A percentile compares a stretch with the other conserved stretches of the same genome.
phyloP scores from a whole-genome alignment of 2,113 vertebrate species.

The Etheostoma cragini region DNA sequence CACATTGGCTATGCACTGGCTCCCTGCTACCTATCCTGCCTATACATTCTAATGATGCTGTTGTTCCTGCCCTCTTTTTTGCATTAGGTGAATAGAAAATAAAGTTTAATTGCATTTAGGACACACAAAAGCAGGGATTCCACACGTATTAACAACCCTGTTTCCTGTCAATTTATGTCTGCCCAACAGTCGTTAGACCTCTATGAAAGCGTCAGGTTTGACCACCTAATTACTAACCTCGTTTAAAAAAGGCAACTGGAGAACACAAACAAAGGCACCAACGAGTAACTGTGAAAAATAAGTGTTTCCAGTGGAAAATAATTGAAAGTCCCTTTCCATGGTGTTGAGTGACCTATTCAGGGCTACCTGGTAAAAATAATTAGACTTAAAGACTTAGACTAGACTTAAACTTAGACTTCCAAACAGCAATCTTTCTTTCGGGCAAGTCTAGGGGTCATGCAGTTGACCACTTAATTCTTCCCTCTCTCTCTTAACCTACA shows the following conservation, averaged over 20 bases:
- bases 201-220: slow-evolving; percentile 17
- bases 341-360: slow-evolving; percentile 27
- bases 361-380: slow-evolving; percentile 25
- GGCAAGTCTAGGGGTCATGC: slow-evolving; percentile 5
- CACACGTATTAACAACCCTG: neutral
- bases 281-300: slow-evolving; percentile 25
- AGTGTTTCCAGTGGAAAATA: slow-evolving; percentile 41
- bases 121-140: neutral
- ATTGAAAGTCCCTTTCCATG: slow-evolving; percentile 36
- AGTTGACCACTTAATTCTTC: slow-evolving; percentile 31
- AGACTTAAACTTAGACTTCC: neutral
- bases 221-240: slow-evolving; percentile 35
- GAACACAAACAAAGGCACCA: slow-evolving; percentile 20
- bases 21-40: slow-evolving; percentile 17
- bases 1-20: slow-evolving; percentile 41
- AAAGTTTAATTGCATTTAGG: slow-evolving; percentile 6
- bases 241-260: neutral
- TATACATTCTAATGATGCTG: slow-evolving; percentile 41
- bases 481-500: neutral
- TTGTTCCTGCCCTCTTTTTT: slow-evolving; percentile 7
- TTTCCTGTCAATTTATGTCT: slow-evolving; percentile 18
- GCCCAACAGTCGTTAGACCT: neutral
- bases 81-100: neutral
- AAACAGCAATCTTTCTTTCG: slow-evolving; percentile 17
- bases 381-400: too few species aligned